Conservation (phyloP, 2,888 invertebrate species). For the Pasiphila rectangulata region DNA sequence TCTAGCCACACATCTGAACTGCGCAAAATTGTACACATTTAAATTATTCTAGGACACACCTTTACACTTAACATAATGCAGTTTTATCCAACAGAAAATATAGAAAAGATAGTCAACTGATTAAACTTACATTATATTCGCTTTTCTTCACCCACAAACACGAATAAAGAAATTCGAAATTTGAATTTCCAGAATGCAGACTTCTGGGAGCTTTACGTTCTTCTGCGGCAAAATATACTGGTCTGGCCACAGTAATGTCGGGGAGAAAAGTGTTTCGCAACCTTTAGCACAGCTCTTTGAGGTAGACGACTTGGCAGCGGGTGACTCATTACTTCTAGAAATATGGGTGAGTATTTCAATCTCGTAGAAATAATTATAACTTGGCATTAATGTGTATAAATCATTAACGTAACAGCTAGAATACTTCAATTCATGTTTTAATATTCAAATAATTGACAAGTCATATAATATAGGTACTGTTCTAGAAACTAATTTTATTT, state of each 20-base stretch:
- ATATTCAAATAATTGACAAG: too few relatives aligned
- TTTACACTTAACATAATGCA: conserved; percentile 13
- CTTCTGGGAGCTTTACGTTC: conserved; percentile 46
- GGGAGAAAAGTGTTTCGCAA: conserved; percentile 45
- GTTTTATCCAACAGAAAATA: conserved; percentile 14
- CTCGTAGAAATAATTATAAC: too few relatives aligned
- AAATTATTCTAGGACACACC: conserved; percentile 6
- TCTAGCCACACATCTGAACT: conserved; percentile 5
- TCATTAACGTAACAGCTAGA: too few relatives aligned
- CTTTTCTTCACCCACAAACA: conserved; percentile 14
- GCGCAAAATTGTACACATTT: conserved; percentile 11
- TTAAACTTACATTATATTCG: conserved; percentile 24
- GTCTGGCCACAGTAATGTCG: conserved; percentile 71
- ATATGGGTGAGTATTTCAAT: too few relatives aligned
- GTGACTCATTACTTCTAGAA: too few relatives aligned
- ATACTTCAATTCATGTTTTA: too few relatives aligned
- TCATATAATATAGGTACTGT: too few relatives aligned
- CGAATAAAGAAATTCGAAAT: conserved; percentile 19
- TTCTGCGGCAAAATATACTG: conserved; percentile 72
- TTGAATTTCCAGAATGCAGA: conserved; percentile 38
- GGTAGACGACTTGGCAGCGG: conserved; percentile 12
- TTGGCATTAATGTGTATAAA: too few relatives aligned
- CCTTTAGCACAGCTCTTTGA: conserved; percentile 38
- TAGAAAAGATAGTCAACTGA: background rate
- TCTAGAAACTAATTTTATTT: too few relatives aligned